phyloP scores from a whole-genome alignment of 2,888 invertebrate genomes.

The Opisthograptis luteolata region DNA sequence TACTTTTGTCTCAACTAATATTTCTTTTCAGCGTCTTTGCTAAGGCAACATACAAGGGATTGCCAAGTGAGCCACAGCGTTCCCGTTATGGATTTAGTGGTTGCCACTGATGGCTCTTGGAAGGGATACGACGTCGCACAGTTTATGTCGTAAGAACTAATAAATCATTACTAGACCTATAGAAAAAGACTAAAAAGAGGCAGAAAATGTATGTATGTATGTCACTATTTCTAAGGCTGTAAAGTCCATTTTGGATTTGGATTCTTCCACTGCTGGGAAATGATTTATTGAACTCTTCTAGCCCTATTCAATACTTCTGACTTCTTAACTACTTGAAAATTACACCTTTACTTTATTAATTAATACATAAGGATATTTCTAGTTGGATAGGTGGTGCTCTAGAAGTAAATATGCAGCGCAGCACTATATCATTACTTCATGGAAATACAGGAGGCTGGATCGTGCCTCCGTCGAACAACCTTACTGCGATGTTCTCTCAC shows the following conservation, averaged over 20 bases:
- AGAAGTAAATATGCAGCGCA: conserved; percentile 83
- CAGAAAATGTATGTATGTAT: no score
- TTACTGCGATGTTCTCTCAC: conserved; percentile 69
- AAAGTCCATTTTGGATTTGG: no score
- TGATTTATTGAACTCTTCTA: no score
- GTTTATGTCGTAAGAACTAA: conserved; percentile 80
- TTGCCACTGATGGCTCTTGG: conserved; percentile 85
- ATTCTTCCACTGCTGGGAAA: no score
- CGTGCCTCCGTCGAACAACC: conserved; percentile 82
- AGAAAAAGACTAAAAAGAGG: no score
- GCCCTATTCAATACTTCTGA: no score
- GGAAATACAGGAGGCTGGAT: conserved; percentile 86
- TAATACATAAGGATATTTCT: no score
- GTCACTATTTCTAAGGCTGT: no score
- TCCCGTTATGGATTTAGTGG: conserved; percentile 80
- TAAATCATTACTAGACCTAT: background rate
- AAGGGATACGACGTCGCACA: conserved; percentile 81
- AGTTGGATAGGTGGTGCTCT: conserved; percentile 84
- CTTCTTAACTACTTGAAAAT: no score
- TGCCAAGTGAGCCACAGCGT: conserved; percentile 62
- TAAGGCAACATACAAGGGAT: conserved; percentile 57
- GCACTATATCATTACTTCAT: conserved; percentile 85
- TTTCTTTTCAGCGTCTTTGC: conserved; percentile 54
- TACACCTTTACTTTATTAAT: no score
- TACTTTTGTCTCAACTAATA: no score